Evolutionary conservation across 1,140 invertebrate species (phyloP).

Genomic region (Chironomus striatipennis): DNA sequence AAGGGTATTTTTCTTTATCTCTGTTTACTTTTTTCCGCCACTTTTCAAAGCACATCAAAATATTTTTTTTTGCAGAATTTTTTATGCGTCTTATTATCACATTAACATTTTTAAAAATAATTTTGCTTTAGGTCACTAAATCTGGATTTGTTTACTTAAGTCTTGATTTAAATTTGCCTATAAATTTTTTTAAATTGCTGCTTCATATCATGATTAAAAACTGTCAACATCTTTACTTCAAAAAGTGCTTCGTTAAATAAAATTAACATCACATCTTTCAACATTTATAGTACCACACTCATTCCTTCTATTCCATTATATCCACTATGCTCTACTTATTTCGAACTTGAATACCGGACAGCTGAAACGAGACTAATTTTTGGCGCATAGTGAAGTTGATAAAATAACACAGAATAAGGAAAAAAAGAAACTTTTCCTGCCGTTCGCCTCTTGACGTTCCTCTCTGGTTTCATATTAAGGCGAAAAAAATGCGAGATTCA

Average conservation of each 20-base stretch:
- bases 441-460: not conserved
- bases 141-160: too few species aligned
- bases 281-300: too few species aligned
- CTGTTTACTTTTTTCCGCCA: not conserved
- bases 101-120: not conserved
- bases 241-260: too few species aligned
- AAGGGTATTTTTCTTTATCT: not conserved
- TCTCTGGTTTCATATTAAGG: not conserved
- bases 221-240: too few species aligned
- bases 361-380: slow-evolving; percentile 12
- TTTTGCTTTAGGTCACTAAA: not conserved
- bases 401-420: not conserved
- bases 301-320: not conserved
- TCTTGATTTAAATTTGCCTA: too few species aligned
- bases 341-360: slow-evolving; percentile 6
- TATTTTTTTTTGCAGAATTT: not conserved
- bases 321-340: not conserved
- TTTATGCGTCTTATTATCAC: not conserved
- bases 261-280: too few species aligned
- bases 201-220: too few species aligned
- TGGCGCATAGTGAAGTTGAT: slow-evolving; percentile 11
- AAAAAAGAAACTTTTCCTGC: slow-evolving; percentile 5
- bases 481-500: not conserved
- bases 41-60: not conserved
- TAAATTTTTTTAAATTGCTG: too few species aligned